Evolutionary conservation across 2,888 invertebrate species (phyloP), one percentile per base, ranked within the genome.

Genomic region (Tachina lurida): DNA sequence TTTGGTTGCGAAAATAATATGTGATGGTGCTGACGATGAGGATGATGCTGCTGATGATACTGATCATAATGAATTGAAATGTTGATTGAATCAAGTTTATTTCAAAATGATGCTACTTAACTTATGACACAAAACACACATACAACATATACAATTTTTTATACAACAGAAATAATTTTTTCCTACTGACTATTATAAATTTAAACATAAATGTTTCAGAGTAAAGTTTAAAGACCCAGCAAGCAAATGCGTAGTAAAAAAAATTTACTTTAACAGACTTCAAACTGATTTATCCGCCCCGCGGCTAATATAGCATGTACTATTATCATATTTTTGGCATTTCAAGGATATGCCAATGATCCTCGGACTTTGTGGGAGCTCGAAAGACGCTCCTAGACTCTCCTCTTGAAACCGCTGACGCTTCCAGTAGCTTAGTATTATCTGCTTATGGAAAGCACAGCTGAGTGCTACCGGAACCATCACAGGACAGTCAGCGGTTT

Each of bases 81-180:
- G 81, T 81, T 87, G 87, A 93, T 92, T 91, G 93, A 92, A 92
- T 93, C 92, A 92, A 93, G 92, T 92, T 93, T 92, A 92, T 93
- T 93, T 91, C 90, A 87, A 92, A 92, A 92, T 93, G 90, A 92
- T 90, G 92, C 93, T 90, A 92, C 92, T 92, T 92, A 92, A 88
- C 88, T 87, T 45, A 68, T 86, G 81, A 82, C 87, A 85, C 74
- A 78, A 71, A 82, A 84, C 80, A 80, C 58, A 71, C 54, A 73
- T 58, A 65, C 31, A 47, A 76, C 15, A 56, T 65, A 31, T 60
- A 68, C n/a, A 41, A 19, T 41, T 31, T 39, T 7, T 17, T 1
- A 67, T 15, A 58, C 22, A 58, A 54, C 1, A 39, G 3, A 19
- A 15, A 13, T 56, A n/a, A 9, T 47, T 73, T 19, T 73, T 49